Evolutionary conservation across 1,140 invertebrate species (phyloP).

Genomic region (Heliothis subflexa): DNA sequence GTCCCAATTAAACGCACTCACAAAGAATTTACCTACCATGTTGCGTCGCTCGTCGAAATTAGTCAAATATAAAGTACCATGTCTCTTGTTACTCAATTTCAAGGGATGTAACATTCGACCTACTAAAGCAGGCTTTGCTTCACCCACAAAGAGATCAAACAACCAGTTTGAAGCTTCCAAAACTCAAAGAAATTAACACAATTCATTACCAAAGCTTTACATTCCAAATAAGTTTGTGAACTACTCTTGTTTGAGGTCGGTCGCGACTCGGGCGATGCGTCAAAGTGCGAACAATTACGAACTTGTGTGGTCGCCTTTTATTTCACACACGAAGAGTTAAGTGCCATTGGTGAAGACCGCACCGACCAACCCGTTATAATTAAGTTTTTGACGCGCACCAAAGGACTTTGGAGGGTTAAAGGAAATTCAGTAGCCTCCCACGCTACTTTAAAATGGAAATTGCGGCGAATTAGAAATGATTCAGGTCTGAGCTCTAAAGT

Average conservation of each 20-base stretch:
- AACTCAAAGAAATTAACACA: slow-evolving; percentile 42
- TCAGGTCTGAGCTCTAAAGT: slow-evolving; percentile 6
- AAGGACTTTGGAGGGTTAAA: slow-evolving; percentile 5
- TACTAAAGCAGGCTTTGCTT: not conserved
- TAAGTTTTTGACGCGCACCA: slow-evolving; percentile 24
- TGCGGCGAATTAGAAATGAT: slow-evolving; percentile 20
- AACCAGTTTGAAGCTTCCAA: slow-evolving; percentile 5
- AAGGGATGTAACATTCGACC: not conserved
- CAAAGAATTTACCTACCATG: too few relatives aligned
- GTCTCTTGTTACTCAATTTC: too few relatives aligned
- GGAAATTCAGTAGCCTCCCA: slow-evolving; percentile 23
- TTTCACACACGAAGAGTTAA: slow-evolving; percentile 42
- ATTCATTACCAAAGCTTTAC: slow-evolving; percentile 38
- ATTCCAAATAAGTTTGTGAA: slow-evolving; percentile 38
- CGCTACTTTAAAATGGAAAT: slow-evolving; percentile 25
- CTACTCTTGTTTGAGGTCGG: slow-evolving; percentile 9
- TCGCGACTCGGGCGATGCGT: not conserved
- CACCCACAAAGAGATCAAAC: slow-evolving; percentile 24
- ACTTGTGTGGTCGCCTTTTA: slow-evolving; percentile 37
- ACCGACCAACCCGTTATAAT: slow-evolving; percentile 29
- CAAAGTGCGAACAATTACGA: slow-evolving; percentile 24
- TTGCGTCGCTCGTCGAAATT: too few relatives aligned
- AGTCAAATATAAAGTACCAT: too few relatives aligned
- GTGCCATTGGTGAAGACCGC: slow-evolving; percentile 1
- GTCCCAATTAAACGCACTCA: too few relatives aligned